A percentile compares a stretch with the other conserved stretches of the same genome.
These are phyloP conservation scores for Ennomos fuscantarius DNA, from an alignment of 2,888 invertebrate genomes.

Conservation along the genomic window DNA sequence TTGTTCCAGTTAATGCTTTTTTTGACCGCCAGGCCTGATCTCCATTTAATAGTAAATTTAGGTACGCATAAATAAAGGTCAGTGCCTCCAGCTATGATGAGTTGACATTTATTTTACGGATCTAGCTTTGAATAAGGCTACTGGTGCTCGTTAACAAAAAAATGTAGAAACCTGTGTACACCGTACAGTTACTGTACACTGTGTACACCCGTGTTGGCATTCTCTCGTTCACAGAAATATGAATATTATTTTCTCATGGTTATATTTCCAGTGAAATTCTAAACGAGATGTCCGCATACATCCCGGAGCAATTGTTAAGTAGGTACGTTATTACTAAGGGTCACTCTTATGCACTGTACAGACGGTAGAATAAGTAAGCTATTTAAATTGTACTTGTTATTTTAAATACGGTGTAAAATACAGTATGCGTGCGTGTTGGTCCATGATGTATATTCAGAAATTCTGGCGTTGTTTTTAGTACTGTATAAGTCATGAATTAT, in stretches of 20 bases:
- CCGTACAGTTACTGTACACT: no score
- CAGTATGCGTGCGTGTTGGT: no score
- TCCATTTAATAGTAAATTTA: no score
- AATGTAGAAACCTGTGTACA: conserved; percentile 14
- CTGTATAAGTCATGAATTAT: no score
- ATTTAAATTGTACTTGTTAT: no score
- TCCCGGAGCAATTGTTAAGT: conserved; percentile 48
- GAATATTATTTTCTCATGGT: conserved; percentile 35
- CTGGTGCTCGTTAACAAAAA: conserved; percentile 23
- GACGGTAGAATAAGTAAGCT: conserved; percentile 41
- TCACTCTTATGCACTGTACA: conserved; percentile 52
- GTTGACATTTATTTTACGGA: conserved; percentile 3
- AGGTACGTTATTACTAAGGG: conserved; percentile 46
- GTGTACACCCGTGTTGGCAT: conserved; percentile 16
- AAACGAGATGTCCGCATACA: conserved; percentile 40
- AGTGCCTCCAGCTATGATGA: neutral
- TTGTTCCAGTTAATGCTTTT: no score
- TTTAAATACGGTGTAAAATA: no score
- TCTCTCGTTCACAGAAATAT: conserved; percentile 31
- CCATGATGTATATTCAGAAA: no score
- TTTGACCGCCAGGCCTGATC: no score
- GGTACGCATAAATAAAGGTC: no score
- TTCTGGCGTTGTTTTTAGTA: no score
- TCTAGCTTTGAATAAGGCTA: conserved; percentile 7
- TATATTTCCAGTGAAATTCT: conserved; percentile 33